Base-by-base conservation (phyloP, 2,888 invertebrate species). In the Eupeodes luniger region DNA sequence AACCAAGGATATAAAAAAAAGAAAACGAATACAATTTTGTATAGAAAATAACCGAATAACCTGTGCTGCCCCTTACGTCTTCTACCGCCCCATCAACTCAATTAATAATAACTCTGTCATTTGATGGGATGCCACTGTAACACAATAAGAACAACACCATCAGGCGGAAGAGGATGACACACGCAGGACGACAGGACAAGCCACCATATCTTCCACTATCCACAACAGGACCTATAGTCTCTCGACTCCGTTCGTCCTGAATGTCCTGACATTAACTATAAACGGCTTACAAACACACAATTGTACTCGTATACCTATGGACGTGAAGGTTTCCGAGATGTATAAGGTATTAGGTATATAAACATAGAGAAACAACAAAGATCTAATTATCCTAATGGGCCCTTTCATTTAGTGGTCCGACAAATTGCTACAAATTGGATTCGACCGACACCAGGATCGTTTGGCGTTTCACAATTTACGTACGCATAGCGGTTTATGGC, bases 381-480 rank as follows among this genome's bases (percentile, higher is more conserved):
- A 89, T 89, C 89, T 89, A 89, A 89, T 89, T 89, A 89, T 89
- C 89, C 85, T 85, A 89, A 89, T 89, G 89, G 88, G 55, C 88
- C 88, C 81, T 88, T 88, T 88, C 88, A 88, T 88, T 88, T 88
- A 88, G 88, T 88, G 88, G 85, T 88, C 88, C 88, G 88, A 88
- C 88, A 88, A 88, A 88, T 88, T 88, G 88, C 88, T 88, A 85
- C 88, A 88, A 88, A 88, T 88, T 88, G 88, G 88, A 88, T 81
- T 88, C 88, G 85, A 88, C 88, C 88, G 85, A 88, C 88, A 69
- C 85, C 85, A 88, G 88, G 85, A 88, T 81, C 88, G 81, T 88
- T 88, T 88, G 88, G 81, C 88, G 78, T 85, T 88, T 85, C 85
- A 88, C 87, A 88, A 88, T 88, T 85, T 88, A 74, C 75, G 59